Percentiles rank a stretch among this genome's conserved stretches.
Conservation (phyloP, 2,113 vertebrate genomes). For the Cyanoramphus novaezelandiae region DNA sequence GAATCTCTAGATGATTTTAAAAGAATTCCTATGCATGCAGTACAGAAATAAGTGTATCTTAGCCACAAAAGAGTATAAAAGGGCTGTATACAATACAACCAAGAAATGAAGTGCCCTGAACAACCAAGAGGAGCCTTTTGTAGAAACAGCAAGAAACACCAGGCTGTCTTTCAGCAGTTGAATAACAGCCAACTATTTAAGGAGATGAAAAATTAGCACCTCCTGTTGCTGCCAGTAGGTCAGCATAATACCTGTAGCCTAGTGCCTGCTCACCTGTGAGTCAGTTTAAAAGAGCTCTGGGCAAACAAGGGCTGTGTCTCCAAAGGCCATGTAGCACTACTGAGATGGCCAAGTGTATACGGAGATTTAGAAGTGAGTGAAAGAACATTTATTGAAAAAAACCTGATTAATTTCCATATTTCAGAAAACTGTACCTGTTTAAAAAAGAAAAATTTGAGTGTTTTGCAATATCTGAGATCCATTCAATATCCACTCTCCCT, state of each 20-base stretch:
- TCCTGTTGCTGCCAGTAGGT: not conserved
- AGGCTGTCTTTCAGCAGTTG: not conserved
- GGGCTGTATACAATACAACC: not conserved
- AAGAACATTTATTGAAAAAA: not conserved
- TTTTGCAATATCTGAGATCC: not conserved
- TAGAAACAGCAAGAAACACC: not conserved
- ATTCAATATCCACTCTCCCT: not conserved
- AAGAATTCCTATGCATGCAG: not conserved
- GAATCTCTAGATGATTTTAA: not conserved
- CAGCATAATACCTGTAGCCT: not conserved
- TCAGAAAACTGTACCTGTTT: not conserved
- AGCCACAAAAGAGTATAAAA: not conserved
- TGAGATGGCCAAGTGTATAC: not conserved
- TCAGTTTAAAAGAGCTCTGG: not conserved
- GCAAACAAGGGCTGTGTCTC: not conserved
- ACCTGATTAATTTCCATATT: not conserved
- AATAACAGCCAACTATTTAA: not conserved
- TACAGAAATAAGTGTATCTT: not conserved
- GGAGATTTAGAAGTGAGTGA: not conserved
- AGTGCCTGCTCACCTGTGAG: not conserved
- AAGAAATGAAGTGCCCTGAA: not conserved
- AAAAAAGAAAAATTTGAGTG: not conserved
- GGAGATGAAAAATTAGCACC: conserved; percentile 1
- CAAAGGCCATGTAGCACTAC: not conserved
- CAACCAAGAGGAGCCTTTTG: not conserved